Conservation (phyloP, 2,797 vertebrate genomes). For the Protonibea diacanthus region DNA sequence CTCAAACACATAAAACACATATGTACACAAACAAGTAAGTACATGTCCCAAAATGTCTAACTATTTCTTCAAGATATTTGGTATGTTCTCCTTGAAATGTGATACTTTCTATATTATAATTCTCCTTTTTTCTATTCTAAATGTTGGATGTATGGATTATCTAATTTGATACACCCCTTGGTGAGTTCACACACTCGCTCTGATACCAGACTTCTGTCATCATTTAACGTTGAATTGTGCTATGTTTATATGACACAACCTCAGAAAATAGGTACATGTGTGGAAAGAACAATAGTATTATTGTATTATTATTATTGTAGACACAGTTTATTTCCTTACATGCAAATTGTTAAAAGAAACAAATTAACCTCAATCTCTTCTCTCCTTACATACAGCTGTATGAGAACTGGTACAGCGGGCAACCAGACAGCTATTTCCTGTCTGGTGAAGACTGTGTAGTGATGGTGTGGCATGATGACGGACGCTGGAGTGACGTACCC, state of each 20-base stretch:
- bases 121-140: too few relatives aligned
- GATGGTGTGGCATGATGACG: constrained; percentile 94
- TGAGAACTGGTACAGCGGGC: constrained; percentile 95
- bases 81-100: too few relatives aligned
- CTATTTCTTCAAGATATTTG: background rate
- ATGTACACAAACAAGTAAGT: background rate
- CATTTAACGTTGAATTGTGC: background rate
- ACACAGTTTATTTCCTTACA: background rate
- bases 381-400: constrained; percentile 85
- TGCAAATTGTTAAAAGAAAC: background rate
- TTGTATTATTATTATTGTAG: background rate
- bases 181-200: background rate
- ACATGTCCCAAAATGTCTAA: background rate
- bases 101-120: too few relatives aligned
- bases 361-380: background rate
- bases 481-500: constrained; percentile 95
- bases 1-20: background rate
- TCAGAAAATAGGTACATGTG: background rate
- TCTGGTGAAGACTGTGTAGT: constrained; percentile 97
- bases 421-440: constrained; percentile 97
- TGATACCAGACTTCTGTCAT: too few relatives aligned
- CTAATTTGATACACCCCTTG: background rate
- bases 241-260: background rate
- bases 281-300: background rate
- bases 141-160: background rate